phyloP scores from a whole-genome alignment of 2,113 vertebrate genomes.

The Ciconia maguari region DNA sequence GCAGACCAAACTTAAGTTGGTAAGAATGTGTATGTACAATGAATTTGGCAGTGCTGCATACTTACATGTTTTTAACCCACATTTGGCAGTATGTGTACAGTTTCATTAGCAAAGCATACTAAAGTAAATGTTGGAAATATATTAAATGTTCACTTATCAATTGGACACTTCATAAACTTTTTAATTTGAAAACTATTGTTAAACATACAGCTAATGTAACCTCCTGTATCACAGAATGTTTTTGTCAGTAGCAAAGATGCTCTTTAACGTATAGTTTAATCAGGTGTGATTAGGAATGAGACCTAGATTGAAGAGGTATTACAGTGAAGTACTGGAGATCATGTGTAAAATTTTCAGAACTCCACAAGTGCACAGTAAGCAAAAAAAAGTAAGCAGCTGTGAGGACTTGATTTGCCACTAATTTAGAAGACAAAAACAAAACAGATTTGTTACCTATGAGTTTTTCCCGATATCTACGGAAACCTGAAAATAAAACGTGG shows the following conservation, averaged over 20 bases:
- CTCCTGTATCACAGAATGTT: neutral
- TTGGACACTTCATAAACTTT: neutral
- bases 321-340: neutral
- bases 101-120: neutral
- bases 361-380: neutral
- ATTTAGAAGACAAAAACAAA: neutral
- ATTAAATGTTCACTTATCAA: neutral
- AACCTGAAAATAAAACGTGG: conserved; percentile 9
- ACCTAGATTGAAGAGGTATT: neutral
- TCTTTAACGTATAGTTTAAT: neutral
- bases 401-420: neutral
- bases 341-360: neutral
- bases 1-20: neutral
- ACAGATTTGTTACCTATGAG: neutral
- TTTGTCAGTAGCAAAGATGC: neutral
- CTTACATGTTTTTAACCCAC: neutral
- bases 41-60: neutral
- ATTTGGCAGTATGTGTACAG: neutral
- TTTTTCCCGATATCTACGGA: neutral
- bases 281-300: neutral
- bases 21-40: neutral
- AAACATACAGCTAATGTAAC: neutral
- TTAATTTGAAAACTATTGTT: neutral
- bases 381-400: neutral
- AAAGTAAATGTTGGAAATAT: neutral